Evolutionary conservation across 2,888 invertebrate species (phyloP), one percentile per base, ranked within the genome.

Genomic region (Andrena bicolor): DNA sequence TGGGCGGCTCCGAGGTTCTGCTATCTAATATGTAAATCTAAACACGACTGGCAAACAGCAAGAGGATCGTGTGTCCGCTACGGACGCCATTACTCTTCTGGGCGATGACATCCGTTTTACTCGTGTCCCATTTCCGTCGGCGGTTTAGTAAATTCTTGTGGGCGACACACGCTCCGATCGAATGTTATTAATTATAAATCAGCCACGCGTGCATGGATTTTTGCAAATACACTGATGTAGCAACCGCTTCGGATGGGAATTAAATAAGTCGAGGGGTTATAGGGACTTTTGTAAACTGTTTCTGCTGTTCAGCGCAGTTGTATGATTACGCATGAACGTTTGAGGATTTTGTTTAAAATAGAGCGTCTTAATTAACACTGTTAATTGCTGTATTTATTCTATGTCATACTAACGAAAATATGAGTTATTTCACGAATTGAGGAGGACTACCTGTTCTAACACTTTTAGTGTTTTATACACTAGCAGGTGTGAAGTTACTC

Each of bases 61-160:
- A 66, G 76, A 74, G 74, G 83, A 84, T 77, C 74, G 73, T 86
- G 76, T 79, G 71, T 70, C 84, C 77, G 65, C 49, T 64, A 71
- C 61, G 68, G 64, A 89, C 86, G 89, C 89, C 89, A 89, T 88
- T 89, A 89, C 77, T 80, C 77, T 77, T 70, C 73, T 79, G 74
- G 79, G 74, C 79, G 85, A 80, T 80, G 82, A 88, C 86, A 88
- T 88, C 86, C 88, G 88, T 58, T 79, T 86, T 61, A 56, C 30
- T 35, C 53, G 53, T 66, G 23, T 23, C 10, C 30, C 48, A 86
- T 63, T 87, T 87, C 87, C 87, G 87, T 72, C 69, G 60, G 65
- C 61, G 61, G 56, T 26, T 71, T 51, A 41, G 41, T 66, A 26
- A 79, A 61, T 68, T 72, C 16, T 32, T 28, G 6, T 0, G 16